Evolutionary conservation across 2,797 vertebrate species (phyloP).

Genomic region (Siniperca scherzeri): DNA sequence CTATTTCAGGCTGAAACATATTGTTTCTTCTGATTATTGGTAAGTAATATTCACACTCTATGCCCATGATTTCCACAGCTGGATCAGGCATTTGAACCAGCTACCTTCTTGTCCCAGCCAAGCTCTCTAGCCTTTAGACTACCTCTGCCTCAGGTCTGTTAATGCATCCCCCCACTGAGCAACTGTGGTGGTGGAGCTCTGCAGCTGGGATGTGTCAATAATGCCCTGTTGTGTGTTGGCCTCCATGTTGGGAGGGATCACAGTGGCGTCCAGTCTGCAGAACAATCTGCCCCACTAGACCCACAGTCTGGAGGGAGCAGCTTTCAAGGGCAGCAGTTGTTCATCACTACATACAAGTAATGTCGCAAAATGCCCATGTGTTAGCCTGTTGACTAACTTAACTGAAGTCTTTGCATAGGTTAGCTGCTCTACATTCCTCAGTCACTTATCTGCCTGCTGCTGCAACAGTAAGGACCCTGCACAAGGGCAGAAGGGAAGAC

Average conservation of each 20-base stretch:
- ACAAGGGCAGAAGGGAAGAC: conserved; percentile 5
- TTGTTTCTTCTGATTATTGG: conserved; percentile 27
- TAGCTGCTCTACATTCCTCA: conserved; percentile 66
- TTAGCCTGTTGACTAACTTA: conserved; percentile 64
- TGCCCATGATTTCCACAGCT: conserved; percentile 33
- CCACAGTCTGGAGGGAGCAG: conserved; percentile 55
- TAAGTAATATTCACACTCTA: not conserved
- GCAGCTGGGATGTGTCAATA: conserved; percentile 81
- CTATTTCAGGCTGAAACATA: conserved; percentile 36
- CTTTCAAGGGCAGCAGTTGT: conserved; percentile 81
- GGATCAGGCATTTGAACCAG: conserved; percentile 27
- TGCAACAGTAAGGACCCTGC: conserved; percentile 2
- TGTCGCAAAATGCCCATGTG: conserved; percentile 65
- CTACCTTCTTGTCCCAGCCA: conserved; percentile 11
- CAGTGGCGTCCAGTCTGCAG: conserved; percentile 66
- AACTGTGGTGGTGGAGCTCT: conserved; percentile 72
- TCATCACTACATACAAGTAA: conserved; percentile 45
- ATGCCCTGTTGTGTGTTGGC: conserved; percentile 74
- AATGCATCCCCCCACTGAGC: conserved; percentile 53
- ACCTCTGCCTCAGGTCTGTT: conserved; percentile 36
- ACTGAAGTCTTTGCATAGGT: conserved; percentile 61
- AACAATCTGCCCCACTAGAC: conserved; percentile 54
- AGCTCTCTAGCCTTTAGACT: conserved; percentile 15
- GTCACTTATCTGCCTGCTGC: conserved; percentile 17
- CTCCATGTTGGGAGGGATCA: conserved; percentile 64